Percentiles rank a stretch among this genome's conserved stretches.
phyloP scores from a whole-genome alignment of 2,113 vertebrate species.

The Oryzias celebensis region DNA sequence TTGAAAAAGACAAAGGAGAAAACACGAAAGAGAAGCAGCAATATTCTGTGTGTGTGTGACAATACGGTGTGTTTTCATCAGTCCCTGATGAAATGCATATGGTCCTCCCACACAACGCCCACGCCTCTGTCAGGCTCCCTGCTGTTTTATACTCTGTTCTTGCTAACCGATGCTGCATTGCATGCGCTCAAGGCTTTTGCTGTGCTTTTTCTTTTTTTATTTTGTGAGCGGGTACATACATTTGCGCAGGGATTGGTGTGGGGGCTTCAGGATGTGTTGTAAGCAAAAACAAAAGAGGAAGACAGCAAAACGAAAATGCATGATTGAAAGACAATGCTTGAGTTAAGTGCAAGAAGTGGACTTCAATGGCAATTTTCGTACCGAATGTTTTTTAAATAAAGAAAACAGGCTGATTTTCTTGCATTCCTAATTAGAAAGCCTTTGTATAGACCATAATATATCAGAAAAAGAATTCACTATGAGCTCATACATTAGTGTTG shows the following conservation, averaged over 20 bases:
- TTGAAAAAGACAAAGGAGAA: background rate
- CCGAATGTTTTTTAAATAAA: background rate
- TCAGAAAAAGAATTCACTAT: conserved; percentile 4
- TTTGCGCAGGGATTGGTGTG: background rate
- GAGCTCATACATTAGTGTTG: conserved; percentile 7
- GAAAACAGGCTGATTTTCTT: conserved; percentile 7
- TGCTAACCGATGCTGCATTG: conserved; percentile 40
- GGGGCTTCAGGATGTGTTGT: conserved; percentile 14
- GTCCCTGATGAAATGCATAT: conserved; percentile 65
- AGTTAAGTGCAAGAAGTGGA: conserved; percentile 46
- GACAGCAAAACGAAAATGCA: conserved; percentile 32
- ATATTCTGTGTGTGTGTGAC: conserved; percentile 16
- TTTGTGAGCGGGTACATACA: conserved; percentile 1
- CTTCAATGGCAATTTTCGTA: conserved; percentile 3
- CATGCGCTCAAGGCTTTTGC: conserved; percentile 27
- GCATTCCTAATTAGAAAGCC: background rate
- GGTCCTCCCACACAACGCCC: conserved; percentile 67
- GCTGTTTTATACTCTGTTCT: conserved; percentile 61
- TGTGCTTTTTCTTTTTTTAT: background rate
- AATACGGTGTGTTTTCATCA: conserved; percentile 47
- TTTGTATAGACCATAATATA: conserved; percentile 5
- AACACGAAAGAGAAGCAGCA: conserved; percentile 5
- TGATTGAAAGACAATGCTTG: conserved; percentile 55
- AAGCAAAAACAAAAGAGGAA: conserved; percentile 37
- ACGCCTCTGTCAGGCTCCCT: conserved; percentile 64